Evolutionary conservation across 2,888 invertebrate species (phyloP), one percentile per base, ranked within the genome.

Genomic region (Perithous albicinctus): DNA sequence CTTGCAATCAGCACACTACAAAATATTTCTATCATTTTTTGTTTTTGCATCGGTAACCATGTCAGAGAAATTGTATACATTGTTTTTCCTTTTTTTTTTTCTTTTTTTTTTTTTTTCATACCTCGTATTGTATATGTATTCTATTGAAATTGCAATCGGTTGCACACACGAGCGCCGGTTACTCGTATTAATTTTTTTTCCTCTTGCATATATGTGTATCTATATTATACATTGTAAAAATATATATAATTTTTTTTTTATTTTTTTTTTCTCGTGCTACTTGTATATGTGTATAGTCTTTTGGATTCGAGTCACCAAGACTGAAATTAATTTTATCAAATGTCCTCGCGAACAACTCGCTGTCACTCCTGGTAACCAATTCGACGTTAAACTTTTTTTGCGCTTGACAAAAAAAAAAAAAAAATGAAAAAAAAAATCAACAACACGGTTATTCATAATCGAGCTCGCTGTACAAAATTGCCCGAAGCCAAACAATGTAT

Each of bases 181-280:
- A 70, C 66, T 66, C 66, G 56, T 76, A 41, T 67, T n/a, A 35
- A 51, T 10, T 76, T 35, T 35, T 29, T 41, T 29, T 77, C 48
- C 29, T 48, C 4, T 23, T 43, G 15, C 32, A 63, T 70, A 54
- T 73, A 67, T 70, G 61, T 43, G 38, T 64, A 56, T 63, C 18
- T 63, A 82, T 69, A 79, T 70, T 82, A 79, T 82, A 82, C 23
- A 82, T 79, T 69, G 67, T 67, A n/a, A n/a, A n/a, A n/a, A n/a
- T n/a, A n/a, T n/a, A n/a, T n/a, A n/a, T n/a, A n/a, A n/a, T n/a
- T n/a, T 41, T n/a, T n/a, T 23, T 51, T 51, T 20, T 23, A 10
- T 23, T 23, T 59, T 7, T 59, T 12, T 56, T 73, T 74, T 72
- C 46, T 35, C 43, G 74, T 79, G 73, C 61, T 32, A 74, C 66